Evolutionary conservation across 1,140 invertebrate species (phyloP).

Genomic region (Ctenoplectra terminalis): DNA sequence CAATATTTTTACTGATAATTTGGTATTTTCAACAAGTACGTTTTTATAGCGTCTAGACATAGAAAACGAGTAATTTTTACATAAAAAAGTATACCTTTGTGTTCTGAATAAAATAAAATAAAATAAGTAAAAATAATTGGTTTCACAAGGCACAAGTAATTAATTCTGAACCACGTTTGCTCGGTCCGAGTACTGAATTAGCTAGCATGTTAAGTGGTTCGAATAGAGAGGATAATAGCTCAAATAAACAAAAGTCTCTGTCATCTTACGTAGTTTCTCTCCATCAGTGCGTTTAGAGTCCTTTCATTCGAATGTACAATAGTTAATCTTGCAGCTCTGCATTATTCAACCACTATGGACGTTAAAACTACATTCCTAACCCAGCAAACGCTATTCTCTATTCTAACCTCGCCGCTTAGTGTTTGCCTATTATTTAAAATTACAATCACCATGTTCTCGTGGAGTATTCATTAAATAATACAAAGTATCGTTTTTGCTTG

Average conservation of each 20-base stretch:
- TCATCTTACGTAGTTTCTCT: neutral
- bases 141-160: neutral
- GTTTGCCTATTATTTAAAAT: neutral
- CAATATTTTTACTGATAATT: too few species aligned
- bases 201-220: neutral
- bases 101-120: too few species aligned
- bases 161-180: neutral
- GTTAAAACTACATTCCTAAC: neutral
- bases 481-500: neutral
- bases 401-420: neutral
- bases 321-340: neutral
- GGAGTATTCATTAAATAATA: neutral
- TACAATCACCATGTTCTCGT: neutral
- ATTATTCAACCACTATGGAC: neutral
- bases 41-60: too few species aligned
- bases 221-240: conserved; percentile 4
- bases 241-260: conserved; percentile 17
- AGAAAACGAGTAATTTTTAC: too few species aligned
- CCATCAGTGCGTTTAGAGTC: too few species aligned
- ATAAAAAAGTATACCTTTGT: too few species aligned
- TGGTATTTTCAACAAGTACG: too few species aligned
- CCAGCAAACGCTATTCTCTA: neutral
- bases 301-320: neutral
- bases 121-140: neutral
- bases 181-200: neutral